Conservation (phyloP, 2,797 vertebrate species). For the Danio jaintianensis region DNA sequence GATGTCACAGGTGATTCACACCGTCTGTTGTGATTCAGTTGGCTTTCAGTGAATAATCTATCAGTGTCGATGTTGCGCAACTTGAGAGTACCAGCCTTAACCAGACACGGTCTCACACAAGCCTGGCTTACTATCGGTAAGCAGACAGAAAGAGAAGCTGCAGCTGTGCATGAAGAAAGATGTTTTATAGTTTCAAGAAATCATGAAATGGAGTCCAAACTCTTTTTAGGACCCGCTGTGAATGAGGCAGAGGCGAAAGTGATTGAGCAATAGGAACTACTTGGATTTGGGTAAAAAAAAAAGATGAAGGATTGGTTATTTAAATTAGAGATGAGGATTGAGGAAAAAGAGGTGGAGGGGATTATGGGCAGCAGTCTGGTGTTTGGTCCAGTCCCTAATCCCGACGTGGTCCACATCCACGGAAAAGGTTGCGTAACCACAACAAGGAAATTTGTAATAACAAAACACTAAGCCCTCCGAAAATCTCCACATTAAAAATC, state of each 20-base stretch:
- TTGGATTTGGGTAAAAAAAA: background rate
- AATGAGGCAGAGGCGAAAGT: slow-evolving; percentile 33
- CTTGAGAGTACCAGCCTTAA: slow-evolving; percentile 42
- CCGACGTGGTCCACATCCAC: slow-evolving; percentile 57
- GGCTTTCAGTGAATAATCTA: slow-evolving; percentile 36
- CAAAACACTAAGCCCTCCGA: slow-evolving; percentile 61
- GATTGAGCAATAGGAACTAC: slow-evolving; percentile 35
- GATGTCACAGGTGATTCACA: slow-evolving; percentile 4
- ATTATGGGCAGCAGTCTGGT: slow-evolving; percentile 24
- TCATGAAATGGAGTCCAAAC: slow-evolving; percentile 44
- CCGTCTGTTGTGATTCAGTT: slow-evolving; percentile 29
- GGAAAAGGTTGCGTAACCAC: slow-evolving; percentile 65
- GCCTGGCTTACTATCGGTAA: slow-evolving; percentile 43
- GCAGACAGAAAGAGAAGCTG: slow-evolving; percentile 9
- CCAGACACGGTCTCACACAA: slow-evolving; percentile 22
- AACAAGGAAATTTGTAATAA: slow-evolving; percentile 61
- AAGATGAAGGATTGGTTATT: slow-evolving; percentile 1
- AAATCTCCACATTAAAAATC: slow-evolving; percentile 60
- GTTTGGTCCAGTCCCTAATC: slow-evolving; percentile 56
- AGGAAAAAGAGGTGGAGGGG: slow-evolving; percentile 14
- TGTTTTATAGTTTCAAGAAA: background rate
- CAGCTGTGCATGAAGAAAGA: slow-evolving; percentile 38
- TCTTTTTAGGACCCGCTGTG: slow-evolving; percentile 38
- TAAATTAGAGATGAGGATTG: background rate
- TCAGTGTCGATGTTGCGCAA: slow-evolving; percentile 52